A percentile compares a stretch with the other conserved stretches of the same genome.
These are phyloP conservation scores for Lynx canadensis DNA, from an alignment of 2,113 vertebrate species.

Conservation along the genomic window DNA sequence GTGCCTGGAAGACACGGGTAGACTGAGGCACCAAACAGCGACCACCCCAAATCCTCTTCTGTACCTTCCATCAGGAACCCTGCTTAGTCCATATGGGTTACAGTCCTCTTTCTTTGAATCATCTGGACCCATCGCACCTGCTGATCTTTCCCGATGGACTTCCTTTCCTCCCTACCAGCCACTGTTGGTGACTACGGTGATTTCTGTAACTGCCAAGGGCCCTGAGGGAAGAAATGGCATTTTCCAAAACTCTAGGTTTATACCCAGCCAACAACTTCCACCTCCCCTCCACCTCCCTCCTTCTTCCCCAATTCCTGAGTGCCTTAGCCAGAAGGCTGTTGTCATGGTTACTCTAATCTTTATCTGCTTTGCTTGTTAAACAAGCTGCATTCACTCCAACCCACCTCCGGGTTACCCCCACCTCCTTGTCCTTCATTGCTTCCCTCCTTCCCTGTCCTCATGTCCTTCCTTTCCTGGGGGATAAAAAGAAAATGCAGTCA, in stretches of 20 bases:
- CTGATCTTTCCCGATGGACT: neutral
- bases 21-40: neutral
- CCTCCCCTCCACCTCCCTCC: constrained; percentile 7
- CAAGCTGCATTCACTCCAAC: constrained; percentile 66
- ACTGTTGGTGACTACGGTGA: constrained; percentile 17
- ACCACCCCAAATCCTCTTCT: no score
- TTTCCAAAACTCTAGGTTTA: constrained; percentile 72
- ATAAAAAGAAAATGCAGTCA: neutral
- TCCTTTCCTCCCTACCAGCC: neutral
- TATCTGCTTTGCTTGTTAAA: constrained; percentile 81
- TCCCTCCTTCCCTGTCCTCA: neutral
- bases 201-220: constrained; percentile 37
- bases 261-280: constrained; percentile 57
- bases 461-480: neutral
- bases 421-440: neutral
- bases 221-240: constrained; percentile 45
- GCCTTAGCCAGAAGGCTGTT: constrained; percentile 77
- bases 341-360: constrained; percentile 87
- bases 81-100: neutral
- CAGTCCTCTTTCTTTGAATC: neutral
- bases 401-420: constrained; percentile 18
- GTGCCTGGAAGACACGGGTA: neutral
- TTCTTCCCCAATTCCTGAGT: constrained; percentile 75
- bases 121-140: neutral
- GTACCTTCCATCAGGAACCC: neutral